Base-by-base conservation (phyloP, 2,113 vertebrate species). In the Psephotus haematonotus region DNA sequence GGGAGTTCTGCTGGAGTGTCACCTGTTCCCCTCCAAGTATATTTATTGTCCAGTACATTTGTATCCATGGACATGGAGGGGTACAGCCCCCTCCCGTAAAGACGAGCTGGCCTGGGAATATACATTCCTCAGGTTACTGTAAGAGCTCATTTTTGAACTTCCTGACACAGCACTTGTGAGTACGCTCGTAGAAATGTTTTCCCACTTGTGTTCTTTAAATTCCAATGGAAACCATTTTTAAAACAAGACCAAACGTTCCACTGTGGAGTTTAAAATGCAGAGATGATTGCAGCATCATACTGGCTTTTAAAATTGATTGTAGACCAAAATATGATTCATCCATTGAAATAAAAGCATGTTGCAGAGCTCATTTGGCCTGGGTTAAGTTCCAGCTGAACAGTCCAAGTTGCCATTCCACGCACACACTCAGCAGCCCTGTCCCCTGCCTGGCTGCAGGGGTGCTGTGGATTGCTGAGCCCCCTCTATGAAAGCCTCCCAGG, bases 151-250 rank as follows among this genome's bases (percentile, higher is more conserved):
- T 86, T 93, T 46, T 88, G 8, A 92, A 82, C 88, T 92, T 91
- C 90, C 80, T 97, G 90, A 93, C 82, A 70, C 76, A 90, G 90
- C 92, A 52, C 46, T 92, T 86, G 53, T 24, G 49, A 80, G 82
- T 74, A 44, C 0, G 1, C 90, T 70, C 4, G 57, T 53, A 86
- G 85, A 90, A 94, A 86, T 64, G 75, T 90, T 95, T 96, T 93
- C 70, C 53, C 60, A 53, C 69, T 96, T 90, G 68, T 93, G 59
- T 94, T 91, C 94, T 90, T 85, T 82, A 62, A 82, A 96, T 94
- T 93, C 94, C 91, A 80, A 6, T 74, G 79, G 87, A 93, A 95
- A 91, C 75, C 31, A 63, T 88, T 94, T 86, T 89, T 89, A 80
- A 92, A 96, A 68, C 17, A 55, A 68, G 77, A 80, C 75, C 59